These are phyloP conservation scores for Peromyscus attwateri DNA, from an alignment of 2,797 vertebrate genomes.

Conservation along the genomic window DNA sequence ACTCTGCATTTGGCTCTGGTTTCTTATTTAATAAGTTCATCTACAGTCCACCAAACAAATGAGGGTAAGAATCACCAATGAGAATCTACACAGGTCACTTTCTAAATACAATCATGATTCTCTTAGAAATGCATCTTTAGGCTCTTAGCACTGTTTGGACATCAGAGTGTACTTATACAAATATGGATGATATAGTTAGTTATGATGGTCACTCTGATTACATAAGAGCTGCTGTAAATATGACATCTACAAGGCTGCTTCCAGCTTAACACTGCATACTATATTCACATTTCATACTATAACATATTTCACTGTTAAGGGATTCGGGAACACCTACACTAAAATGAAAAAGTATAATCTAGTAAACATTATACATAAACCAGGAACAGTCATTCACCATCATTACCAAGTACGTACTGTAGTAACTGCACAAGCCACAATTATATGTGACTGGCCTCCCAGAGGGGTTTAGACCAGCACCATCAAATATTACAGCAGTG, in stretches of 20 bases:
- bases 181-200: background rate
- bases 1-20: too few relatives aligned
- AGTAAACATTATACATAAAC: background rate
- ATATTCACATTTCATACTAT: background rate
- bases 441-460: background rate
- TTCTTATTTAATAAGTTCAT: too few relatives aligned
- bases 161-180: background rate
- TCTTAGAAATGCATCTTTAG: background rate
- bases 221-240: background rate
- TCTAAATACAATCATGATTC: background rate
- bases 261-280: background rate
- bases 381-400: background rate
- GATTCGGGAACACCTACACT: background rate
- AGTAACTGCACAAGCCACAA: background rate
- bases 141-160: background rate
- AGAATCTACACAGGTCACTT: background rate
- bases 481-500: background rate
- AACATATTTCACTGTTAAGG: background rate
- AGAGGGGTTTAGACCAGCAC: background rate
- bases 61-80: background rate
- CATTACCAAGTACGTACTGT: background rate
- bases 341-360: background rate
- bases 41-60: background rate
- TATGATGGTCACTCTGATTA: background rate
- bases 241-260: background rate